Evolutionary conservation across 2,113 vertebrate species (phyloP), one percentile per base, ranked within the genome.

Genomic region (Suricata suricatta): DNA sequence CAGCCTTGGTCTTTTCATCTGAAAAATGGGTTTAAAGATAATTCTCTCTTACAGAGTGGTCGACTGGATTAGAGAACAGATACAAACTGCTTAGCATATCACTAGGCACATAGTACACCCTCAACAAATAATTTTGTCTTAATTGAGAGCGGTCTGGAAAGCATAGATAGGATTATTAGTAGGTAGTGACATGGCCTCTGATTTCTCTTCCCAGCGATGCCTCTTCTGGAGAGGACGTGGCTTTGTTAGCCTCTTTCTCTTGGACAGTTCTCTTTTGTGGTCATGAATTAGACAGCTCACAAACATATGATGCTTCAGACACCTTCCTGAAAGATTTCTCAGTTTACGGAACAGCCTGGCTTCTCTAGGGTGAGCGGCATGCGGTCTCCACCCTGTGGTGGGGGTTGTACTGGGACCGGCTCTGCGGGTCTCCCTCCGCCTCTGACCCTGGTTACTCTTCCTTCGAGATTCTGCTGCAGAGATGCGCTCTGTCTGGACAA

Each of bases 401-500:
- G 38, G 21, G 33, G 41, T 31, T 25, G 16, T 5, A 1, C 54
- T 52, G 66, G 71, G 57, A 71, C 50, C 88, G 93, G 52, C 7
- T 50, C 41, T 50, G 88, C 60, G 63, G 0, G 50, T 90, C 81
- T 82, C 90, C 82, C 93, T 66, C 16, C 80, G 69, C 47, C 81
- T 91, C 66, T 29, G 88, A 92, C 93, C 79, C 54, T 9, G 81
- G 96, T 95, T 88, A 97, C 74, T 88, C 96, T 97, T 97, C 87
- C 95, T 96, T 86, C 96, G 97, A 86, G 98, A 87, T 95, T 93
- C 38, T 96, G 96, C 96, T 91, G 76, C 25, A 0, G 0, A 95
- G 94, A 97, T 77, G 50, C 96, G 97, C 95, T 98, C 96, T 98
- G 97, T 98, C 98, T 98, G 96, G 97, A 97, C 97, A 98, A 97